These are phyloP conservation scores for Ispidina lecontei DNA, from an alignment of 2,797 vertebrate genomes.

Conservation along the genomic window DNA sequence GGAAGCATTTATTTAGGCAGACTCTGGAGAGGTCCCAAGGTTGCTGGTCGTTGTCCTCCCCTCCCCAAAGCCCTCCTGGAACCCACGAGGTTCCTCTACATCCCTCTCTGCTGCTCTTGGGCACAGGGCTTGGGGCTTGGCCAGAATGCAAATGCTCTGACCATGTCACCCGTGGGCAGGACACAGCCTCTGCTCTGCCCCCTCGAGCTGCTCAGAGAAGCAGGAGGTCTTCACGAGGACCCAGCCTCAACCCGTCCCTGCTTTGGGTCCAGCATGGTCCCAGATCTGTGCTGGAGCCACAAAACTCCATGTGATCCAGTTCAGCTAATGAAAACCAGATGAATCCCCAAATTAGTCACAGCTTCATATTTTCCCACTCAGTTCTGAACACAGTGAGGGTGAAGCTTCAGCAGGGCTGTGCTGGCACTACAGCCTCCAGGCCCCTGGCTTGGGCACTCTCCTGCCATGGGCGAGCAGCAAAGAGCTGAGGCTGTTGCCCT, in stretches of 20 bases:
- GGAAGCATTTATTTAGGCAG: conserved; percentile 26
- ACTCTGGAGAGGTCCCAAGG: background rate
- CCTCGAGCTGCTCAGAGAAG: background rate
- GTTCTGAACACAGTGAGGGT: rapidly evolving
- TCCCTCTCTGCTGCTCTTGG: background rate
- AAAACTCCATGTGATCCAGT: background rate
- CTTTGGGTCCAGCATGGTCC: background rate
- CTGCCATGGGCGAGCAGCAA: background rate
- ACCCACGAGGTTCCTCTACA: rapidly evolving
- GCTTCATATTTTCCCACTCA: background rate
- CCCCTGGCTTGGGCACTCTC: background rate
- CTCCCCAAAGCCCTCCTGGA: background rate
- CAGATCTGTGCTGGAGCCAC: background rate
- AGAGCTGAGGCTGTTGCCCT: background rate
- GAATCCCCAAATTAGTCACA: conserved; percentile 36
- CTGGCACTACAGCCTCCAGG: background rate
- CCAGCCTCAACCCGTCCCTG: background rate
- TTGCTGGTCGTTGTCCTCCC: background rate
- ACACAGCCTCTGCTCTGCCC: background rate
- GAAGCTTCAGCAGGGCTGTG: rapidly evolving
- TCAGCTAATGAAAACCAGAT: conserved; percentile 18
- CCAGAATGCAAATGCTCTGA: background rate
- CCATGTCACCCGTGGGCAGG: rapidly evolving
- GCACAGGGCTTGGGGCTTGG: background rate
- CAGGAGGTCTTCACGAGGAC: rapidly evolving